A percentile compares a stretch with the other conserved stretches of the same genome.
These are phyloP conservation scores for Hystrix cristata DNA, from an alignment of 2,113 vertebrate species.

Conservation along the genomic window DNA sequence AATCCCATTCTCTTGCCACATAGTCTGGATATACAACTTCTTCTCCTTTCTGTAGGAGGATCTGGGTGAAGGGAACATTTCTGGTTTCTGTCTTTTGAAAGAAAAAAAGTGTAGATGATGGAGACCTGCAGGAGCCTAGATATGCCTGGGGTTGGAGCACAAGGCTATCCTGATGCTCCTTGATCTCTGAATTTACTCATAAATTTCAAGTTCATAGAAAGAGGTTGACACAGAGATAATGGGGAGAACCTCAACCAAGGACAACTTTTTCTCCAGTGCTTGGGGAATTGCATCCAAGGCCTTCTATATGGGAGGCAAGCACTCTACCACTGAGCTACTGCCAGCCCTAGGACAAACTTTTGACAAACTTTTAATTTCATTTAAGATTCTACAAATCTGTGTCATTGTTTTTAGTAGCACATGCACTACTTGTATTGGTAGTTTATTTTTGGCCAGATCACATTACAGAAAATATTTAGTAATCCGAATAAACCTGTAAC, in stretches of 20 bases:
- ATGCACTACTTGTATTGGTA: not conserved
- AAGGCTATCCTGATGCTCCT: not conserved
- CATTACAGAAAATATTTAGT: not conserved
- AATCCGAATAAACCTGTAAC: not conserved
- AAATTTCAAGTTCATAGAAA: slow-evolving; percentile 21
- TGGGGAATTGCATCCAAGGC: not conserved
- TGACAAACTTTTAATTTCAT: not conserved
- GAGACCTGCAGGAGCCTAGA: not conserved
- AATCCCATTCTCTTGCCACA: not conserved
- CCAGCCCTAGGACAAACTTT: not conserved
- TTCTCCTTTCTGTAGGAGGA: not conserved
- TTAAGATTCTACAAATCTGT: not conserved
- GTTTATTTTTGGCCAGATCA: slow-evolving; percentile 17
- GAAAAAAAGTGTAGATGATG: not conserved
- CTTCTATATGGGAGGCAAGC: not conserved
- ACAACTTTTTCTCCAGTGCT: not conserved
- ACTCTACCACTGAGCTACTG: not conserved
- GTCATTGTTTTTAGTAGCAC: not conserved
- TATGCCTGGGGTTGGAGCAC: not conserved
- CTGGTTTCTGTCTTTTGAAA: slow-evolving; percentile 23
- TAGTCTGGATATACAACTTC: not conserved
- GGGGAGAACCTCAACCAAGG: not conserved
- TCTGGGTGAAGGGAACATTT: not conserved
- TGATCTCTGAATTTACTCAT: not conserved
- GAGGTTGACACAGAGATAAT: not conserved